Percentiles rank a stretch among this genome's conserved stretches.
phyloP scores from a whole-genome alignment of 2,113 vertebrate species.

The Heterotilapia buettikoferi region DNA sequence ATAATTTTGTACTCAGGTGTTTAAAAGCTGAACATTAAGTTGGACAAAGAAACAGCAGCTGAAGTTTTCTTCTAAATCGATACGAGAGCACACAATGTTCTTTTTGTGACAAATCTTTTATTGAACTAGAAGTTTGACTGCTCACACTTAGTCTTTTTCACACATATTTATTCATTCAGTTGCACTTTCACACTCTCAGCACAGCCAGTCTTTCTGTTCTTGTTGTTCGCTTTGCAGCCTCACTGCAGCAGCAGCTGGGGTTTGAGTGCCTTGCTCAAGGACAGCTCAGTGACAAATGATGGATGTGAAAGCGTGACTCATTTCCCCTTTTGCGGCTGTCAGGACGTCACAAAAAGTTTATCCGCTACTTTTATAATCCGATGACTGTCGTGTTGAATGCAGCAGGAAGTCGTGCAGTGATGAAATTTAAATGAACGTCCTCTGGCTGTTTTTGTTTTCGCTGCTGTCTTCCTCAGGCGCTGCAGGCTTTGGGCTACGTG shows the following conservation, averaged over 20 bases:
- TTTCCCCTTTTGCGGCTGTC: neutral
- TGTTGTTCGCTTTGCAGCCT: neutral
- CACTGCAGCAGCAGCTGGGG: neutral
- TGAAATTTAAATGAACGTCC: neutral
- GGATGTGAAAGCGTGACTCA: neutral
- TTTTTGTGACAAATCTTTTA: neutral
- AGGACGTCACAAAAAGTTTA: neutral
- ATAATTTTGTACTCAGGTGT: neutral
- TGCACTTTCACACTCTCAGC: neutral
- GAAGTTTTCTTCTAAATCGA: neutral
- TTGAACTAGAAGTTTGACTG: neutral
- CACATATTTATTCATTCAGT: neutral
- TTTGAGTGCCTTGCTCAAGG: neutral
- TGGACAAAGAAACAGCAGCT: neutral
- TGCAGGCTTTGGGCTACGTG: constrained; percentile 92
- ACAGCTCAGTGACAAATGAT: neutral
- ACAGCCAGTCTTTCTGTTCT: neutral
- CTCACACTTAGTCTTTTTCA: neutral
- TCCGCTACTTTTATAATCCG: neutral
- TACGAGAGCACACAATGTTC: neutral
- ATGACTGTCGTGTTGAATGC: neutral
- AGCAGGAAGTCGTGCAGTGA: neutral
- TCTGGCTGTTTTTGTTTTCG: neutral
- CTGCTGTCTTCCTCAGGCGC: constrained; percentile 70
- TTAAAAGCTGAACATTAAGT: neutral